Base-by-base conservation (phyloP, 2,888 invertebrate species). In the Smittia sp. region DNA sequence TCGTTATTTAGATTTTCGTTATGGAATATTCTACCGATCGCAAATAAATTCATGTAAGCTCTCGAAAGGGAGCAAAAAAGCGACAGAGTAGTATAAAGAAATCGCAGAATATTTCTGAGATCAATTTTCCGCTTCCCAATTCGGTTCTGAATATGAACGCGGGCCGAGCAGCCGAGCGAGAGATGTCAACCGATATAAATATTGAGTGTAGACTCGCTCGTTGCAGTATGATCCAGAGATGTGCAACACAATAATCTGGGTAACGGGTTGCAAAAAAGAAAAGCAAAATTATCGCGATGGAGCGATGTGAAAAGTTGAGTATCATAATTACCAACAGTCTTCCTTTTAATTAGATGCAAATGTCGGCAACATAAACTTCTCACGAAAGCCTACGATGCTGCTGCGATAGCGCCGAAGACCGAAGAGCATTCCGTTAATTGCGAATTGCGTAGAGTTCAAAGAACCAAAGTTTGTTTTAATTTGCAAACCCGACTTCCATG, bases 291-390 rank as follows among this genome's bases (percentile, higher is more conserved):
- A 68, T 68, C 46, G 24, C n/a, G 66, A 66, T 66, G 18, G 9
- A 27, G 25, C 27, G 24, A 68, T 68, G 68, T 68, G 68, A 68
- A 68, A 46, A 41, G 6, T 4, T 7, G 11, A 11, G 66, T 32
- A 46, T 68, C 46, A 68, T 68, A 68, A 68, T 46, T 68, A 46
- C 18, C 24, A 18, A 20, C 18, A 20, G 38, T 24, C 3, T 63
- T 67, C 24, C 41, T 46, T 41, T 46, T 70, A 70, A 70, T 54
- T 39, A 54, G 27, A 70, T 70, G 54, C 54, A 70, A 70, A 54
- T 52, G 69, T 70, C 38, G 22, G 32, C 13, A 15, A 11, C 52
- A 70, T 52, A 70, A 41, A 52, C 46, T 25, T 54, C 68, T 68
- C 46, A 46, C 15, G 46, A 46, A n/a, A 46, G 46, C 46, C n/a